Conservation (phyloP, 2,113 vertebrate genomes). For the Spermophilus dauricus region DNA sequence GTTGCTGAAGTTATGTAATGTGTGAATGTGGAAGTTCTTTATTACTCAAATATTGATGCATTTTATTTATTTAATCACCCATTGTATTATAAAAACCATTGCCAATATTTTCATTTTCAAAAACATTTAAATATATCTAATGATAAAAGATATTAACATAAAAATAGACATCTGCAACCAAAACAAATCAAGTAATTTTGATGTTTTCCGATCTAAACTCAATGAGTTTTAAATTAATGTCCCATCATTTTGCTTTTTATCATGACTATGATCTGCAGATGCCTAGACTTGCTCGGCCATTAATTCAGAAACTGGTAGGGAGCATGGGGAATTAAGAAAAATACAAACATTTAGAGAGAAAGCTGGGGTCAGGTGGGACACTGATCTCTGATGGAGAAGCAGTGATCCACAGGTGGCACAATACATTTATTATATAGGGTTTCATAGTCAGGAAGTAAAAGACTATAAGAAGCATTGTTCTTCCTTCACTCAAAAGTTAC, state of each 20-base stretch:
- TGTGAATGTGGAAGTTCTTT: neutral
- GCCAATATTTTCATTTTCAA: neutral
- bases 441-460: too few relatives aligned
- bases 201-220: neutral
- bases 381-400: too few relatives aligned
- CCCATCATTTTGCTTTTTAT: neutral
- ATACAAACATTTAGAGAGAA: too few relatives aligned
- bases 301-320: too few relatives aligned
- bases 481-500: too few relatives aligned
- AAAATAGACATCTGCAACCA: neutral
- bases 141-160: neutral
- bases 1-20: neutral
- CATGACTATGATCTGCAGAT: neutral
- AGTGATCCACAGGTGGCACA: too few relatives aligned
- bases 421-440: too few relatives aligned
- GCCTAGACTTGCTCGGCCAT: too few relatives aligned
- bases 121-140: neutral
- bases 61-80: neutral
- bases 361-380: too few relatives aligned
- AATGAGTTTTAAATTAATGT: neutral
- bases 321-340: too few relatives aligned
- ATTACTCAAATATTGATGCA: neutral
- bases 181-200: neutral
- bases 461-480: too few relatives aligned
- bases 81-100: neutral